These are phyloP conservation scores for Apodemia hepburni DNA, from an alignment of 2,888 invertebrate genomes.

Conservation along the genomic window DNA sequence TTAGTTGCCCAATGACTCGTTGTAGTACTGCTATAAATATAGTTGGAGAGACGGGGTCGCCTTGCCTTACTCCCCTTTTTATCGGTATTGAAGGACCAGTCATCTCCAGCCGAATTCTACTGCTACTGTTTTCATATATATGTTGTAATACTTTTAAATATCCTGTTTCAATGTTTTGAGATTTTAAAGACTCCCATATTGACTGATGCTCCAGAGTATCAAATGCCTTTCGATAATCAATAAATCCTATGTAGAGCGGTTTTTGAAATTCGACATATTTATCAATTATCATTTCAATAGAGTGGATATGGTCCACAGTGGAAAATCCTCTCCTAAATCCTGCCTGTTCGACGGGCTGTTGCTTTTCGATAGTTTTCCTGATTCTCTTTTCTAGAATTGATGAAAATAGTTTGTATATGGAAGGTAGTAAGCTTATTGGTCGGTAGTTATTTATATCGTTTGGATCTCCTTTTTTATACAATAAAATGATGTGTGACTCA, in stretches of 20 bases:
- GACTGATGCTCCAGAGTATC: not conserved
- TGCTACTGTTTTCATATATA: constrained; percentile 15
- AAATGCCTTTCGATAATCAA: too few relatives aligned
- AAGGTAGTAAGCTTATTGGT: constrained; percentile 9
- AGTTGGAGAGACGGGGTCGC: constrained; percentile 3
- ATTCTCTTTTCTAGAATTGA: not conserved
- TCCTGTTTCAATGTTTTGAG: not conserved
- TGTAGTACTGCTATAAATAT: not conserved
- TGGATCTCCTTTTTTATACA: constrained; percentile 12
- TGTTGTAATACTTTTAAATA: constrained; percentile 16
- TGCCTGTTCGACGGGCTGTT: not conserved
- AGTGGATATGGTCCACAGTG: constrained; percentile 19
- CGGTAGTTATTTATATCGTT: constrained; percentile 6
- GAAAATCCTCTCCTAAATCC: constrained; percentile 1
- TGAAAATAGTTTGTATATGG: not conserved
- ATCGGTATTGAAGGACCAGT: constrained; percentile 15
- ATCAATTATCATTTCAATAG: constrained; percentile 16
- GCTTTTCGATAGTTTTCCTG: not conserved
- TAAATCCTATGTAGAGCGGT: constrained; percentile 17
- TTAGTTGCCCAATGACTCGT: not conserved
- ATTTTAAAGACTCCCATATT: constrained; percentile 11
- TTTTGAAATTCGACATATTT: constrained; percentile 24
- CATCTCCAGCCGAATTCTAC: constrained; percentile 16
- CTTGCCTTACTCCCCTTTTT: constrained; percentile 14
- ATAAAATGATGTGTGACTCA: not conserved